Base-by-base conservation (phyloP, 2,113 vertebrate genomes). In the Corythornis cristatus region DNA sequence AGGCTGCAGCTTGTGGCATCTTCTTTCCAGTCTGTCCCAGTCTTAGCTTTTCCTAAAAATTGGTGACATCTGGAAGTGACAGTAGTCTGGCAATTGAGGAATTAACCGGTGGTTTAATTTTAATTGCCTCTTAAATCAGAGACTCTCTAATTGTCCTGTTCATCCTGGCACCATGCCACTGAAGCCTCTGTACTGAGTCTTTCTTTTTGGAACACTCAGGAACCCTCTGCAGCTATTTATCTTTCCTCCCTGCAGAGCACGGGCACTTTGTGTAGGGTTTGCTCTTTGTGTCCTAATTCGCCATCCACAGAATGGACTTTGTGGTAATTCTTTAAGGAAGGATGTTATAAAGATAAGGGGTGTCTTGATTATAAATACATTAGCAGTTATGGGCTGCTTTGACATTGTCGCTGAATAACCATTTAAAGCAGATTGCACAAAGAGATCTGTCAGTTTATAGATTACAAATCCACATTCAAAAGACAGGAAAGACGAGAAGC, bases 351-450 rank as follows among this genome's bases (percentile, higher is more conserved):
- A 90, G 37, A 53, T 35, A 66, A 57, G 28, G 28, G 16, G 9
- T 64, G 8, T 57, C 60, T 25, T 64, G 21, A 62, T 68, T 77
- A 86, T 76, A 86, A 64, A 33, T 78, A 45, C 3, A 2, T 56
- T 83, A 75, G n/a, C 0, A 0, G 29, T 75, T 12, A 72, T 68
- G 42, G 86, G 23, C 57, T 60, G 15, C 19, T 15, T 56, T 45
- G 74, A 68, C 46, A 28, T 37, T 68, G 43, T 84, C 50, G 48
- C 33, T 2, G 3, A 15, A 13, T 80, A 88, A 77, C 31, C 51
- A 48, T 73, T 62, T 94, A 43, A 87, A 57, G 65, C 22, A 84
- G 46, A 75, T 22, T 53, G 23, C 64, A 90, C 88, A 79, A 92
- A 93, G 81, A 53, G 12, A 48, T 88, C 33, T 62, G 37, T 14